A percentile compares a stretch with the other conserved stretches of the same genome.
Evolutionary conservation across 2,888 invertebrate species (phyloP).

Genomic region (Cerastoderma edule): DNA sequence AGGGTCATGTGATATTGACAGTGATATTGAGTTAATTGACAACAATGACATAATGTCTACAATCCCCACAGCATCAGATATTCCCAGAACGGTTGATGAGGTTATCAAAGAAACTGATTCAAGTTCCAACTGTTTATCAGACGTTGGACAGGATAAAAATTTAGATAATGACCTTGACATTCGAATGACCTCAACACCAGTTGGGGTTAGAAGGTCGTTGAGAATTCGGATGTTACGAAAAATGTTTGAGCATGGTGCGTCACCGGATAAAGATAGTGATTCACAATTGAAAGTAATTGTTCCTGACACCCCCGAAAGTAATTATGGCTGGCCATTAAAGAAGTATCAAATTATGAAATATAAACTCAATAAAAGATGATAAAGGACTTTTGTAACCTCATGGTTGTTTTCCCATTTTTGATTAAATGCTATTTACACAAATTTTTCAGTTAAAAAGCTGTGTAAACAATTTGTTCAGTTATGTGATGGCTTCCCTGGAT

Average conservation of each 20-base stretch:
- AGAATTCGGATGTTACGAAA: slow-evolving; percentile 33
- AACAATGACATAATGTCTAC: neutral
- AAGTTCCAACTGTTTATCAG: neutral
- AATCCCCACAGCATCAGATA: neutral
- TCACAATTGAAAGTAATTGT: slow-evolving; percentile 52
- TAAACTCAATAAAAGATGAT: slow-evolving; percentile 19
- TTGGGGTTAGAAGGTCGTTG: slow-evolving; percentile 22
- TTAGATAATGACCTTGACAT: slow-evolving; percentile 15
- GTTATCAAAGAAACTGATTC: slow-evolving; percentile 9
- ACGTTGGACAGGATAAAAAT: slow-evolving; percentile 3
- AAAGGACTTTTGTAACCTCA: neutral
- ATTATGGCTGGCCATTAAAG: slow-evolving; percentile 65
- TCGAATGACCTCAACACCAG: neutral
- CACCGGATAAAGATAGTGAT: slow-evolving; percentile 8
- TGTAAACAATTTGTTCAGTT: too few relatives aligned
- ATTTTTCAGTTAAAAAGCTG: too few relatives aligned
- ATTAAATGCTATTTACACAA: too few relatives aligned
- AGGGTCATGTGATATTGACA: neutral
- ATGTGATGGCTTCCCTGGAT: too few relatives aligned
- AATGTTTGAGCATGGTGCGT: slow-evolving; percentile 23
- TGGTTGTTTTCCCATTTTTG: too few relatives aligned
- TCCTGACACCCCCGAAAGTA: slow-evolving; percentile 69
- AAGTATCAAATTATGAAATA: slow-evolving; percentile 32
- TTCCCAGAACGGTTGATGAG: neutral
- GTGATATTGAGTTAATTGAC: slow-evolving; percentile 15